Base-by-base conservation (phyloP, 2,113 vertebrate genomes). In the Toxostoma redivivum region DNA sequence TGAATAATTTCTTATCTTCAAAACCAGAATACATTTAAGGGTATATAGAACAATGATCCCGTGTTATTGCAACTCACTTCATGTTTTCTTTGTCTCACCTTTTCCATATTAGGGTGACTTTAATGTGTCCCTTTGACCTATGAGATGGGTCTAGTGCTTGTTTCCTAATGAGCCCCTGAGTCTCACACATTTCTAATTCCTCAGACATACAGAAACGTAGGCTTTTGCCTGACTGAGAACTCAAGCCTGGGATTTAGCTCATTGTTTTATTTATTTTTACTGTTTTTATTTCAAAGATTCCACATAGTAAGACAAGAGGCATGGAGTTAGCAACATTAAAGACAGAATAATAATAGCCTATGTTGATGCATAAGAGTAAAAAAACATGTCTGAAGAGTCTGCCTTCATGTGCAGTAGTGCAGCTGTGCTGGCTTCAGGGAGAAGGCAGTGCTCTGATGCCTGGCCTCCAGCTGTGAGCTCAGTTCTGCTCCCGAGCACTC, bases 241-340 rank as follows among this genome's bases (percentile, higher is more conserved):
- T 50, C 19, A 14, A 42, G 7, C 40, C 62, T 79, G 27, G 47
- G 28, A n/a, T 51, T 81, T 87, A 71, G 16, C 42, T 23, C 35
- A 42, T 60, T 87, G 25, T 47, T 87, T 91, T 51, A 67, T 90
- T 94, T 82, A 73, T 24, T 92, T 94, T 95, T 79, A 23, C 40
- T 42, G 13, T 31, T 79, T 71, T 71, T 78, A 72, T 50, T 94
- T 91, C 69, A 64, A 83, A 89, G 33, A 11, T 51, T 65, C 42
- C 11, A 1, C 0, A 0, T 40, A 58, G 18, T 23, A 87, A 61
- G 53, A 62, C 0, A 0, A 81, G 23, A 22, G 23, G 22, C 50
- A 23, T 20, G 50, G 48, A 72, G 53, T 67, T 70, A 89, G 44
- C 37, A 44, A 21, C 86, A 60, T 71, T 82, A 74, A 78, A 48